phyloP scores from a whole-genome alignment of 2,797 vertebrate genomes.

The Synanceia verrucosa region DNA sequence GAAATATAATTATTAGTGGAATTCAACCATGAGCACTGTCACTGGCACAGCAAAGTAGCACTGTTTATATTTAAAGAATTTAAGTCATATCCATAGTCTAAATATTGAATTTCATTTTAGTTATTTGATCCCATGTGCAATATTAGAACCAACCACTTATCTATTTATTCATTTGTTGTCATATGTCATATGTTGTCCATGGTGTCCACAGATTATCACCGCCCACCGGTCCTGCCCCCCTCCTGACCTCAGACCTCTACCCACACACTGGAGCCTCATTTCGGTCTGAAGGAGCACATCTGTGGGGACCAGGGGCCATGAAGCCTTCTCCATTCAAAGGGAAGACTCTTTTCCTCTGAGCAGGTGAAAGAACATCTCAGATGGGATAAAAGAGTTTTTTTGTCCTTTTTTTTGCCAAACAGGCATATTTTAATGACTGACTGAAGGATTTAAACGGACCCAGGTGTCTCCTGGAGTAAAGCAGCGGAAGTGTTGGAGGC shows the following conservation, averaged over 20 bases:
- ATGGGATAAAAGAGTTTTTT: conserved; percentile 67
- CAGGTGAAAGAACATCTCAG: conserved; percentile 53
- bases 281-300: conserved; percentile 39
- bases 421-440: background rate
- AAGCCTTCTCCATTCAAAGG: conserved; percentile 60
- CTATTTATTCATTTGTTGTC: too few relatives aligned
- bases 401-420: background rate
- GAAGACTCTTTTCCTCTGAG: conserved; percentile 46
- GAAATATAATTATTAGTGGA: too few relatives aligned
- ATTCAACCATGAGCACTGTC: too few relatives aligned
- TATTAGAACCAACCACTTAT: too few relatives aligned
- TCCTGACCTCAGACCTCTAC: conserved; percentile 38
- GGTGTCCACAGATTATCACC: conserved; percentile 41
- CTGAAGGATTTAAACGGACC: background rate
- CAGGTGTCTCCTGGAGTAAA: conserved; percentile 56
- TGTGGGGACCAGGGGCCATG: conserved; percentile 77
- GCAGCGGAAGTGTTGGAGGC: conserved; percentile 69
- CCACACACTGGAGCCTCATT: conserved; percentile 52
- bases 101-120: too few relatives aligned
- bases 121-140: too few relatives aligned
- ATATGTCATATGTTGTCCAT: too few relatives aligned
- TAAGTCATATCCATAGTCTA: too few relatives aligned
- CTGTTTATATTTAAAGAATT: too few relatives aligned
- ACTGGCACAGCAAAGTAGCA: too few relatives aligned
- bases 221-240: conserved; percentile 60